phyloP scores from a whole-genome alignment of 2,113 vertebrate genomes.

The Phrynocephalus versicolor region DNA sequence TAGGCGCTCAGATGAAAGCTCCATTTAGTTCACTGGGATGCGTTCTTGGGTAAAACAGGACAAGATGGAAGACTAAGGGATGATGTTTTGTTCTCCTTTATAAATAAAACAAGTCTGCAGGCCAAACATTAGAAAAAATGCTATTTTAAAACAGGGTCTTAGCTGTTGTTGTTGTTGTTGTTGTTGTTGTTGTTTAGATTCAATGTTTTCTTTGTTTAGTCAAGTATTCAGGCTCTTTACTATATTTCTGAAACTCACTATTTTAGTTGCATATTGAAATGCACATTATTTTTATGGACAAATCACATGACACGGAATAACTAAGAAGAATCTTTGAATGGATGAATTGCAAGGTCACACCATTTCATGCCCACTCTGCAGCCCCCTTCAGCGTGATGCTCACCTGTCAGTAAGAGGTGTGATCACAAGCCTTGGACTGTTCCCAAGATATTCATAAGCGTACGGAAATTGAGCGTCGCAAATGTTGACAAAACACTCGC shows the following conservation, averaged over 20 bases:
- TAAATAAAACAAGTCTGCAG: slow-evolving; percentile 38
- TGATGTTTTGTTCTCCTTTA: slow-evolving; percentile 33
- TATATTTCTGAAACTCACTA: neutral
- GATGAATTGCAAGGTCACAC: neutral
- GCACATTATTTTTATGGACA: neutral
- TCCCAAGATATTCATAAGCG: slow-evolving; percentile 84
- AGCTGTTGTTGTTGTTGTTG: neutral
- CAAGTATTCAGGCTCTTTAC: neutral
- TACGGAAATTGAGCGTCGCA: slow-evolving; percentile 86
- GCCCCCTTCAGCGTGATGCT: neutral
- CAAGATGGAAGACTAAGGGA: neutral
- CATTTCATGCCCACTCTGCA: too few relatives aligned
- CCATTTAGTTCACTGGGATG: neutral
- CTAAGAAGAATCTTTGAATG: neutral
- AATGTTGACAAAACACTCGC: slow-evolving; percentile 81
- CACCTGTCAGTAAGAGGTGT: slow-evolving; percentile 84
- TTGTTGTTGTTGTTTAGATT: neutral
- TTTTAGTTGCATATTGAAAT: neutral
- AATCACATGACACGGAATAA: neutral
- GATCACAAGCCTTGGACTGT: slow-evolving; percentile 82
- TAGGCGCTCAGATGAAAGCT: neutral
- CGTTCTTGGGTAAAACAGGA: neutral
- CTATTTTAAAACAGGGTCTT: neutral
- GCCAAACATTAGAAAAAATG: slow-evolving; percentile 24
- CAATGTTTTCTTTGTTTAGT: neutral